Evolutionary conservation across 1,140 invertebrate genomes (phyloP), one percentile per base, ranked within the genome.

Genomic region (Papilio machaon): DNA sequence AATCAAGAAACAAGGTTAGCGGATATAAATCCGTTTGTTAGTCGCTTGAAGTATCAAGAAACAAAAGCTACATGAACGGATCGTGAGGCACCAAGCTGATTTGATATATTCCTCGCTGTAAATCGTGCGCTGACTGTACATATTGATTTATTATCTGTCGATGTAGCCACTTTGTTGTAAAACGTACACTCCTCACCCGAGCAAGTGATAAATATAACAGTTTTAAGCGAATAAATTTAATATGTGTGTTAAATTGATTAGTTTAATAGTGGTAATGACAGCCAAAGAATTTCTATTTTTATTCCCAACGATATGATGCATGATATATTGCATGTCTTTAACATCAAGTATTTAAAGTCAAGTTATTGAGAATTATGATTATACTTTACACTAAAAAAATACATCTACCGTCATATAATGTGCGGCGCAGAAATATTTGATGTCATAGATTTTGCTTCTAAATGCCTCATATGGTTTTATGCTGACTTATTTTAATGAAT

Each of bases 61-160:
- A 92, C 91, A 92, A 93, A 93, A 89, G 90, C 77, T 86, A 80
- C 82, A 86, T 79, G 81, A 84, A 85, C 73, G 73, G 86, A 83
- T 92, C 92, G 92, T 93, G 92, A 94, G 92, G 92, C 88, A 92
- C 88, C 92, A 93, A 94, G 92, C 92, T 91, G 92, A 82, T 90
- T 92, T 89, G 88, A 92, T 92, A 88, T 90, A 90, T 91, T 88
- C 88, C 86, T 85, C 80, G 83, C 86, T 89, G 89, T 90, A 89
- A 92, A 93, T 91, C 89, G 90, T 92, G 89, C 86, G 86, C 84
- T 82, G 82, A 84, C 84, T 87, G 82, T 85, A 83, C 80, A 82
- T 82, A 82, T 85, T 91, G 92, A 94, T 93, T 92, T 92, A 93
- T 94, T 83, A 86, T 80, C 86, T 90, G 89, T 92, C 91, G 86